phyloP scores from a whole-genome alignment of 2,888 invertebrate genomes.

The Callinectes sapidus region DNA sequence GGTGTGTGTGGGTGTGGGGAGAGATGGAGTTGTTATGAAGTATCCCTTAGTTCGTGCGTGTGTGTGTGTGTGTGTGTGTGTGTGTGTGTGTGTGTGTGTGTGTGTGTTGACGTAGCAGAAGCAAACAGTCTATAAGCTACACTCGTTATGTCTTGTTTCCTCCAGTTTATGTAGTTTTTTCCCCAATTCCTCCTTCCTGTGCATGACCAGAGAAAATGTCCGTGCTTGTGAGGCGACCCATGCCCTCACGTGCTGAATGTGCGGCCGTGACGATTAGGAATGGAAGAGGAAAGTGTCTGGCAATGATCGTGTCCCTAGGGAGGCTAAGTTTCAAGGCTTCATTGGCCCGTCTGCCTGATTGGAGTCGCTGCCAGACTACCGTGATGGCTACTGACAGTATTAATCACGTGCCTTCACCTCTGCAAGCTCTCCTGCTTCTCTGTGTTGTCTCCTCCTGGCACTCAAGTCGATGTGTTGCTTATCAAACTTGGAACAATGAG shows the following conservation, averaged over 20 bases:
- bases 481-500: background rate
- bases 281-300: background rate
- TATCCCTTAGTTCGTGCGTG: background rate
- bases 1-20: too few species aligned
- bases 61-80: conserved; percentile 25
- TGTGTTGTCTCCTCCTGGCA: background rate
- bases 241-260: background rate
- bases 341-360: background rate
- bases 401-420: background rate
- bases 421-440: background rate
- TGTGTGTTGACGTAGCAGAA: background rate
- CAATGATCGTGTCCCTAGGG: background rate
- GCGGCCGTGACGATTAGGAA: background rate
- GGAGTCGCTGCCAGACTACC: background rate
- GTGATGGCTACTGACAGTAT: background rate
- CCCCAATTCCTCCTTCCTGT: background rate
- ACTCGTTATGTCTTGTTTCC: too few species aligned
- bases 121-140: too few species aligned
- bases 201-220: background rate
- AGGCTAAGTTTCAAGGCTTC: background rate
- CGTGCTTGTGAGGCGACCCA: background rate
- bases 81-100: background rate
- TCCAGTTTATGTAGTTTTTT: too few species aligned
- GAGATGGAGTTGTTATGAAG: background rate
- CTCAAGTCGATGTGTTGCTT: background rate